Conservation (phyloP, 2,113 vertebrate genomes). For the Nannobrachium achirus region DNA sequence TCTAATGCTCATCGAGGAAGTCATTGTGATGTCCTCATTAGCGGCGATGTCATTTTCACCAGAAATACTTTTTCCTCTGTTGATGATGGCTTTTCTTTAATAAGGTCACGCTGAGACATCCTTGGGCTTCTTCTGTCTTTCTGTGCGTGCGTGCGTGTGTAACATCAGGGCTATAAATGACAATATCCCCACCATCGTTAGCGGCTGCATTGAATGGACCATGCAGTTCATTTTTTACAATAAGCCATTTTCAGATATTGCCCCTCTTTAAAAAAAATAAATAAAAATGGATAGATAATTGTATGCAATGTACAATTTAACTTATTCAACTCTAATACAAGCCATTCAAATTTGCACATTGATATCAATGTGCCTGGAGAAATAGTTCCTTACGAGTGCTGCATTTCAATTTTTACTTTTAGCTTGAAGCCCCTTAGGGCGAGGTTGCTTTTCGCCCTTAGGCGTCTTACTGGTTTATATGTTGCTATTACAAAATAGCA, state of each 20-base stretch:
- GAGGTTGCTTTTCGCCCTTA: too few species aligned
- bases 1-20: slow-evolving; percentile 34
- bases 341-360: too few species aligned
- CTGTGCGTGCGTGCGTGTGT: neutral
- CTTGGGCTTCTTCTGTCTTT: neutral
- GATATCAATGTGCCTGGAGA: too few species aligned
- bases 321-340: too few species aligned
- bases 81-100: slow-evolving; percentile 65
- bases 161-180: slow-evolving; percentile 32
- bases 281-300: too few species aligned
- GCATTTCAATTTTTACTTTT: too few species aligned
- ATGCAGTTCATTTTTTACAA: neutral
- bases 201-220: slow-evolving; percentile 19
- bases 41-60: slow-evolving; percentile 57
- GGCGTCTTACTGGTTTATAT: too few species aligned
- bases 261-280: too few species aligned
- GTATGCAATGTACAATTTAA: too few species aligned
- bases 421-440: too few species aligned
- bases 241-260: neutral
- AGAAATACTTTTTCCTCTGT: slow-evolving; percentile 44
- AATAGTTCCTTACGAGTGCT: too few species aligned
- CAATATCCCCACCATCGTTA: slow-evolving; percentile 41
- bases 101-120: slow-evolving; percentile 66
- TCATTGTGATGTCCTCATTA: slow-evolving; percentile 54
- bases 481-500: too few species aligned